These are phyloP conservation scores for Philonicus albiceps DNA, from an alignment of 2,888 invertebrate genomes.

Conservation along the genomic window DNA sequence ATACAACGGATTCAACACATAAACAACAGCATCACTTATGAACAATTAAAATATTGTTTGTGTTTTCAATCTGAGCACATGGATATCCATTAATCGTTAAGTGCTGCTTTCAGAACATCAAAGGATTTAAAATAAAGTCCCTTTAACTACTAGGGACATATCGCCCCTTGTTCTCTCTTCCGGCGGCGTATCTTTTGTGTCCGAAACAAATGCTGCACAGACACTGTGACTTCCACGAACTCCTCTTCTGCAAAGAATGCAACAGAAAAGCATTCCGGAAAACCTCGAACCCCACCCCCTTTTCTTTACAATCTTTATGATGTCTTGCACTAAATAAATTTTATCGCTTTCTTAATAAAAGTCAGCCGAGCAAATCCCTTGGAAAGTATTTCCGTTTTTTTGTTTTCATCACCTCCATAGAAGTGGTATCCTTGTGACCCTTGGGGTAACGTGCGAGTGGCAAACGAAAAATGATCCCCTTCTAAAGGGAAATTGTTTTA, in stretches of 20 bases:
- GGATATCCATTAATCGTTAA: background rate
- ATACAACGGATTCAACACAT: too few relatives aligned
- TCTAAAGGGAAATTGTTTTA: slow-evolving; percentile 5
- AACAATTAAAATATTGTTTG: too few relatives aligned
- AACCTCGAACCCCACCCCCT: background rate
- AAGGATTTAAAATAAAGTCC: background rate
- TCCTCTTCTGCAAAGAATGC: background rate
- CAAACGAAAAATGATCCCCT: background rate
- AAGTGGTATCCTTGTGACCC: background rate
- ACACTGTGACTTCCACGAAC: background rate
- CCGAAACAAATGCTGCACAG: background rate
- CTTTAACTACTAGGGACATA: background rate
- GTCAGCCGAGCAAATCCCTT: background rate
- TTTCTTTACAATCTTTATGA: background rate
- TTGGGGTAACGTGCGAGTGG: background rate
- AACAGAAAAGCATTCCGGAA: background rate
- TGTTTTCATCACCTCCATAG: background rate
- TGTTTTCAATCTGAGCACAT: background rate
- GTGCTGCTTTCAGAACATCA: background rate
- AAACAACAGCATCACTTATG: too few relatives aligned
- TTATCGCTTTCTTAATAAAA: slow-evolving; percentile 13
- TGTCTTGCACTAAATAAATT: slow-evolving; percentile 12
- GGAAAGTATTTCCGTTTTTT: background rate
- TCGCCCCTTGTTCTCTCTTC: background rate
- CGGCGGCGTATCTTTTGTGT: background rate